phyloP scores from a whole-genome alignment of 2,113 vertebrate species.

The Scomber scombrus region DNA sequence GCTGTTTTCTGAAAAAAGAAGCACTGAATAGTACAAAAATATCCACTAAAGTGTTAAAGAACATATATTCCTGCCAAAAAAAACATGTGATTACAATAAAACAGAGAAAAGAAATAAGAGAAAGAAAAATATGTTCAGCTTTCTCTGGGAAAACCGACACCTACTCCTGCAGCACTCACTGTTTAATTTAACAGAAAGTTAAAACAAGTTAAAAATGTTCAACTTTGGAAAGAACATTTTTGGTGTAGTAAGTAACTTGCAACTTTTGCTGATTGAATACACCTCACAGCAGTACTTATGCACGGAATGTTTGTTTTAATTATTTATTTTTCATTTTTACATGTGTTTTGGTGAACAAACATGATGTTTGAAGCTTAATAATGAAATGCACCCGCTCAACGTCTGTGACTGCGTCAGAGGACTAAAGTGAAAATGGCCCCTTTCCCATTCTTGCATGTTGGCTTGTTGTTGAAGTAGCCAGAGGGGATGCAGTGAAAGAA shows the following conservation, averaged over 20 bases:
- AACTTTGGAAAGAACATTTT: not conserved
- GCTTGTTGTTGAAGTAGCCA: constrained; percentile 64
- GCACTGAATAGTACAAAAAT: constrained; percentile 36
- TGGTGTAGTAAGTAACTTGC: not conserved
- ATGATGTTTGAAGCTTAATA: constrained; percentile 45
- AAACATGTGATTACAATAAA: constrained; percentile 32
- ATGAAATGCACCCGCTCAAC: constrained; percentile 47
- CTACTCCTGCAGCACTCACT: not conserved
- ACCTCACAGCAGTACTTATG: not conserved
- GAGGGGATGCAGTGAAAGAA: constrained; percentile 59
- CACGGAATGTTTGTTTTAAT: not conserved
- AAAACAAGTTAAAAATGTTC: not conserved
- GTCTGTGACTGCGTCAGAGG: constrained; percentile 65
- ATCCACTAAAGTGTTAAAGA: constrained; percentile 46
- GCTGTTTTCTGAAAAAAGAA: constrained; percentile 53
- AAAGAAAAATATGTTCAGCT: not conserved
- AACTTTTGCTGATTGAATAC: not conserved
- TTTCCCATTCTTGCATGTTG: constrained; percentile 50
- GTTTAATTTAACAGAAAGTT: not conserved
- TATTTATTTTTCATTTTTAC: constrained; percentile 11
- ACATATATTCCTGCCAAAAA: constrained; percentile 38
- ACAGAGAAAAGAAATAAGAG: not conserved
- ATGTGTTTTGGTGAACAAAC: constrained; percentile 30
- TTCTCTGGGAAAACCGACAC: constrained; percentile 9
- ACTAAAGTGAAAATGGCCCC: constrained; percentile 58